Conservation (phyloP, 2,888 invertebrate species). For the Hirtodrosophila histrioides region DNA sequence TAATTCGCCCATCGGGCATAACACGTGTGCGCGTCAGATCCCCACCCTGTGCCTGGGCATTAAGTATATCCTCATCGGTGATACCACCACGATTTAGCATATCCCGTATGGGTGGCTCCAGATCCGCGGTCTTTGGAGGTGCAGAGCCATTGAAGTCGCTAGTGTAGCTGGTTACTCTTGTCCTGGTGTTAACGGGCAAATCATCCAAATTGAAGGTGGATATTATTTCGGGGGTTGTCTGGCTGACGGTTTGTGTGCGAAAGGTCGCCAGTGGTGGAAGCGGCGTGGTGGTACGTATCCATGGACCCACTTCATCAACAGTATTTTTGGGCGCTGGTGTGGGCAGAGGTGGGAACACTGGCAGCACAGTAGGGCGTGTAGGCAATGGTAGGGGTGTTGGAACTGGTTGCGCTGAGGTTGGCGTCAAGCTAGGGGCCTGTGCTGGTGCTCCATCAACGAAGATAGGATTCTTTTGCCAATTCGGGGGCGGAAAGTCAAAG, state of each 20-base stretch:
- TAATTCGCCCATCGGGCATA: slow-evolving; percentile 60
- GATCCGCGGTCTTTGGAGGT: slow-evolving; percentile 22
- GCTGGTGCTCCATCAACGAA: neutral
- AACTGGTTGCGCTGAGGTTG: slow-evolving; percentile 2
- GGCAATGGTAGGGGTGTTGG: slow-evolving; percentile 9
- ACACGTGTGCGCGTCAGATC: slow-evolving; percentile 47
- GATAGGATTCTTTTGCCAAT: slow-evolving; percentile 9
- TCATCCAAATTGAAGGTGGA: slow-evolving; percentile 43
- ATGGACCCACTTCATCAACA: neutral
- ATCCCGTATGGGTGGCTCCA: slow-evolving; percentile 49
- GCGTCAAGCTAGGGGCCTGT: slow-evolving; percentile 5
- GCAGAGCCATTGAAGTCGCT: slow-evolving; percentile 26
- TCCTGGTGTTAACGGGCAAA: slow-evolving; percentile 35
- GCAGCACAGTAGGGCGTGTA: neutral
- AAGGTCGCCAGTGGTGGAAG: slow-evolving; percentile 48
- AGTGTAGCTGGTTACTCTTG: slow-evolving; percentile 19
- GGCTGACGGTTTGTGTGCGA: slow-evolving; percentile 7
- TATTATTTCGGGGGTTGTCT: slow-evolving; percentile 3
- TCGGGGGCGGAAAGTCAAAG: neutral
- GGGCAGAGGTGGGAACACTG: slow-evolving; percentile 25
- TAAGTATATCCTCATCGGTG: slow-evolving; percentile 55
- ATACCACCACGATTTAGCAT: slow-evolving; percentile 60
- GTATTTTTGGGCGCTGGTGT: slow-evolving; percentile 16
- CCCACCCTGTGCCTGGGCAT: slow-evolving; percentile 36
- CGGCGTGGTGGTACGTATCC: slow-evolving; percentile 25